Base-by-base conservation (phyloP, 2,113 vertebrate species). In the Thryonomys swinderianus region DNA sequence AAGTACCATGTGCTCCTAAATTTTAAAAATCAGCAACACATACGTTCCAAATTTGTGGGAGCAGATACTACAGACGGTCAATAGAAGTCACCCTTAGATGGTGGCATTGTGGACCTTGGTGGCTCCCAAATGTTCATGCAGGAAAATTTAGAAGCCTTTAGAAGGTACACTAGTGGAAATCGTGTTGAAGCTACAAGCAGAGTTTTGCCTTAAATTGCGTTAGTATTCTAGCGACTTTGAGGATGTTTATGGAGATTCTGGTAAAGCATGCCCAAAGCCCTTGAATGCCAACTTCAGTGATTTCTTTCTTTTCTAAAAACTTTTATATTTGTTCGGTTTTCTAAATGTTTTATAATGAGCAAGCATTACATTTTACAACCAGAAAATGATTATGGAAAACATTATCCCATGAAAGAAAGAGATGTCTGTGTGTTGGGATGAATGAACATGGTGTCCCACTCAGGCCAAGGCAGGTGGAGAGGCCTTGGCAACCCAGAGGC, bases 341-440 rank as follows among this genome's bases (percentile, higher is more conserved):
- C 90, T 73, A 82, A 96, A 94, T 91, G 48, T 91, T 94, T 87
- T 90, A 76, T 85, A 89, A 85, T 53, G 53, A 87, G 34, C 17
- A 7, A 53, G 9, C 76, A 71, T 87, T 83, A 55, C 89, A 89
- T 95, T 94, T 91, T 69, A 79, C 74, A 71, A 76, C 76, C 84
- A 67, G 51, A 80, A 93, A 91, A 92, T 80, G 78, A 87, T 92
- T 92, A 91, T 94, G 37, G 80, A 84, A 91, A 93, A 91, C 62
- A 89, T 94, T 89, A 93, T 88, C 94, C 83, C 69, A 81, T 87
- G 40, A 83, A 90, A 95, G 55, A 96, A 94, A 88, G 90, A 93
- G 45, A 91, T 17, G 9, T 94, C 78, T 96, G 88, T 96, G 74
- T 94, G 59, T 73, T 76, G 57, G n/a, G 45, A 87, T 96, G 84